These are phyloP conservation scores for Nannobrachium achirus DNA, from an alignment of 2,113 vertebrate species.

Conservation along the genomic window DNA sequence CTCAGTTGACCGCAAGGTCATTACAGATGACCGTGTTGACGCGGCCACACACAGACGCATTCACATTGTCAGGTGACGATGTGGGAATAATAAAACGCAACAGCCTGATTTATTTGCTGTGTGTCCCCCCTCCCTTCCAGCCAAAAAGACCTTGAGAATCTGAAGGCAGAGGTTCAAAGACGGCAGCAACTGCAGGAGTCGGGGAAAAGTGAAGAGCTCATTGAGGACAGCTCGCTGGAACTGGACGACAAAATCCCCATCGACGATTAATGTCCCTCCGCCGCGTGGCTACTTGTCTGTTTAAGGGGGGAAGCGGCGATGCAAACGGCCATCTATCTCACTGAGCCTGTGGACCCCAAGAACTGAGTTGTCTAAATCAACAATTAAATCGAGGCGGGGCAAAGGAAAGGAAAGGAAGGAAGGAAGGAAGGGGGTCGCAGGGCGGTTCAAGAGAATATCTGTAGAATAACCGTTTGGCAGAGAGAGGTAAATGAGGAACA, in stretches of 20 bases:
- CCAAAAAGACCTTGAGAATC: conserved; percentile 97
- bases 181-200: conserved; percentile 93
- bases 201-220: conserved; percentile 79
- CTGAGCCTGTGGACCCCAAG: conserved; percentile 68
- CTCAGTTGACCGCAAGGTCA: no score
- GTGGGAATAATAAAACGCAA: not conserved
- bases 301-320: conserved; percentile 47
- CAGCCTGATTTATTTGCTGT: not conserved
- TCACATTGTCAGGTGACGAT: no score
- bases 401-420: no score
- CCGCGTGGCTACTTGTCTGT: conserved; percentile 40
- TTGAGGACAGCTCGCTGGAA: conserved; percentile 70
- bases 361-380: conserved; percentile 68
- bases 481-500: conserved; percentile 40
- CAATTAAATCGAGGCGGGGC: conserved; percentile 59
- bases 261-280: conserved; percentile 68
- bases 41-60: no score
- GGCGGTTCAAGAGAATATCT: conserved; percentile 52
- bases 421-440: conserved; percentile 30
- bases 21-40: no score
- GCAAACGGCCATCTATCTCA: conserved; percentile 66
- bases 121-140: conserved; percentile 70
- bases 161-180: conserved; percentile 96
- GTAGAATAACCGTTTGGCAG: conserved; percentile 43
- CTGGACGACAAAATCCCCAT: conserved; percentile 75